Percentiles rank a stretch among this genome's conserved stretches.
phyloP scores from a whole-genome alignment of 2,797 vertebrate species.

The Apodemus agrarius region DNA sequence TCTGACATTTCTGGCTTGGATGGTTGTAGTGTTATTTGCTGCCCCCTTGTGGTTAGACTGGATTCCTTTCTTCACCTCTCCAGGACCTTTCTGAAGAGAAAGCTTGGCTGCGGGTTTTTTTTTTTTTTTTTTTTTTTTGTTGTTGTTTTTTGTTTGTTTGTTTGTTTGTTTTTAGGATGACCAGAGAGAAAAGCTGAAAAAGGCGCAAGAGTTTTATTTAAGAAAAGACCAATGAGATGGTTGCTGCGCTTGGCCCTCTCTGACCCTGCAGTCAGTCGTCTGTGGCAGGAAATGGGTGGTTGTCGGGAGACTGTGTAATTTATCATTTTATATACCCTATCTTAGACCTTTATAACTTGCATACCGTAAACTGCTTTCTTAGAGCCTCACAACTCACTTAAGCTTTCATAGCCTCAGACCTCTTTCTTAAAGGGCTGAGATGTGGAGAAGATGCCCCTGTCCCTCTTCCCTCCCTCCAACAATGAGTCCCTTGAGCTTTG shows the following conservation, averaged over 20 bases:
- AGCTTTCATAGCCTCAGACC: neutral
- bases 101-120: too few species aligned
- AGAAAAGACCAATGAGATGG: neutral
- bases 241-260: neutral
- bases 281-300: neutral
- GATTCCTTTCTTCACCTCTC: neutral
- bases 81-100: neutral
- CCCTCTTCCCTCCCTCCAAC: neutral
- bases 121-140: too few species aligned
- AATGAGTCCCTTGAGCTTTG: neutral
- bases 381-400: neutral
- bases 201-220: neutral
- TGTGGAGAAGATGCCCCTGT: neutral
- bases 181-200: neutral
- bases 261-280: neutral
- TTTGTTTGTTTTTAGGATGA: neutral
- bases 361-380: neutral
- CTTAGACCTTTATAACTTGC: neutral
- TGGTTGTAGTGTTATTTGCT: slow-evolving; percentile 67
- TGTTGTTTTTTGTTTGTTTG: too few species aligned
- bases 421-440: neutral
- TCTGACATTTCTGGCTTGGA: neutral
- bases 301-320: neutral
- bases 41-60: slow-evolving; percentile 67
- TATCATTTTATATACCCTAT: neutral